Conservation (phyloP, 2,113 vertebrate species). For the Myiagra hebetior region DNA sequence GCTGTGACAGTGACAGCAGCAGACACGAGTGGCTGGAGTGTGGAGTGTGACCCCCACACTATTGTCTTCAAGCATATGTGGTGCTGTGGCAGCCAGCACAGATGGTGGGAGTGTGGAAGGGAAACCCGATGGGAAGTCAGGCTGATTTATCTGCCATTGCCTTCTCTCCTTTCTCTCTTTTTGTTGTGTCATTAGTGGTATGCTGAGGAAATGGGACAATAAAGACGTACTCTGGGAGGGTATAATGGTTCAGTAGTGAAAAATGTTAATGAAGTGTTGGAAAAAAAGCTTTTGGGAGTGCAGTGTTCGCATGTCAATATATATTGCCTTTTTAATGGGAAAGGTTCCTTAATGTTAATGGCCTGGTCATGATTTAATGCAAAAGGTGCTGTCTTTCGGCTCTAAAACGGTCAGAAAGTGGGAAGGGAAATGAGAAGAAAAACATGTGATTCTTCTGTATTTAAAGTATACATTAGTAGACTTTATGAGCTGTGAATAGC, state of each 20-base stretch:
- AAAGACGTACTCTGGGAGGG: background rate
- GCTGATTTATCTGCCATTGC: background rate
- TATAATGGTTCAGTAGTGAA: background rate
- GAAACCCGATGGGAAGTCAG: background rate
- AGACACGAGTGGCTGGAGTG: background rate
- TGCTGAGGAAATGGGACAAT: background rate
- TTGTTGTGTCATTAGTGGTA: background rate
- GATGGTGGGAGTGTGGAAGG: background rate
- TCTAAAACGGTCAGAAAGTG: background rate
- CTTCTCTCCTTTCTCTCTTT: background rate
- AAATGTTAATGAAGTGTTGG: constrained; percentile 28
- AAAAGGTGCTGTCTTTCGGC: background rate
- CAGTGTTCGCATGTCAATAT: background rate
- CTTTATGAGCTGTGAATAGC: background rate
- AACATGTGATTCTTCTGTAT: background rate
- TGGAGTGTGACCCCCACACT: background rate
- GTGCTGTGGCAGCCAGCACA: background rate
- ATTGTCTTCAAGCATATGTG: background rate
- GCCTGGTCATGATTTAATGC: background rate
- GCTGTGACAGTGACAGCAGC: background rate
- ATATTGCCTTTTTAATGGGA: background rate
- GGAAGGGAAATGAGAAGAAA: background rate
- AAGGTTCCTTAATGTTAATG: background rate
- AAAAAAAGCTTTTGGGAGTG: background rate
- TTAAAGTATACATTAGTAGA: background rate